These are phyloP conservation scores for Tinea pellionella DNA, from an alignment of 2,888 invertebrate genomes.

Conservation along the genomic window DNA sequence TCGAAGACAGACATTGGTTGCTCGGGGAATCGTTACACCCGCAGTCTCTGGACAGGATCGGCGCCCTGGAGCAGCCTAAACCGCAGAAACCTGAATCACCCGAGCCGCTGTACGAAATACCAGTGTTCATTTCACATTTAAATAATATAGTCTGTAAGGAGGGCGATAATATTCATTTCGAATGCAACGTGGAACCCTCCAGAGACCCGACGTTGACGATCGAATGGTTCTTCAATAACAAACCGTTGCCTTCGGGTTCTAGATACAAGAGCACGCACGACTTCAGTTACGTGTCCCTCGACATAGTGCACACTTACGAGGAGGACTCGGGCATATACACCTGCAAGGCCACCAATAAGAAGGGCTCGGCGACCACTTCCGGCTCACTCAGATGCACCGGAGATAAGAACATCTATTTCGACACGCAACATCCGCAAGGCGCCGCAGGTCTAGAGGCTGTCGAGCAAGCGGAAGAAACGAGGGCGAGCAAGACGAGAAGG, in stretches of 20 bases:
- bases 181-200: slow-evolving; percentile 92
- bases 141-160: slow-evolving; percentile 91
- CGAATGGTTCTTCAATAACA: slow-evolving; percentile 96
- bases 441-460: slow-evolving; percentile 89
- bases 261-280: slow-evolving; percentile 94
- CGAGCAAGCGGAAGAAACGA: slow-evolving; percentile 87
- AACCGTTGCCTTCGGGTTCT: slow-evolving; percentile 87
- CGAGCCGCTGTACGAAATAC: slow-evolving; percentile 84
- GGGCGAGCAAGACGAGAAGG: slow-evolving; percentile 76
- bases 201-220: slow-evolving; percentile 91
- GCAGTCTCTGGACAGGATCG: slow-evolving; percentile 87
- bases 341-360: slow-evolving; percentile 89
- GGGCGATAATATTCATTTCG: slow-evolving; percentile 89
- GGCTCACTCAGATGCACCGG: slow-evolving; percentile 88
- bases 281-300: slow-evolving; percentile 95
- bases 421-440: slow-evolving; percentile 96
- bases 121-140: slow-evolving; percentile 90
- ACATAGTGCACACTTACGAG: slow-evolving; percentile 86
- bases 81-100: slow-evolving; percentile 74
- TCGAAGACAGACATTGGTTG: slow-evolving; percentile 89
- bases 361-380: slow-evolving; percentile 90
- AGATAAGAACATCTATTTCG: slow-evolving; percentile 81
- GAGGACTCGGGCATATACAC: slow-evolving; percentile 94
- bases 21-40: slow-evolving; percentile 90
- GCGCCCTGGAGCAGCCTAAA: slow-evolving; percentile 85